Evolutionary conservation across 2,888 invertebrate species (phyloP).

Genomic region (Pseudoips prasinana): DNA sequence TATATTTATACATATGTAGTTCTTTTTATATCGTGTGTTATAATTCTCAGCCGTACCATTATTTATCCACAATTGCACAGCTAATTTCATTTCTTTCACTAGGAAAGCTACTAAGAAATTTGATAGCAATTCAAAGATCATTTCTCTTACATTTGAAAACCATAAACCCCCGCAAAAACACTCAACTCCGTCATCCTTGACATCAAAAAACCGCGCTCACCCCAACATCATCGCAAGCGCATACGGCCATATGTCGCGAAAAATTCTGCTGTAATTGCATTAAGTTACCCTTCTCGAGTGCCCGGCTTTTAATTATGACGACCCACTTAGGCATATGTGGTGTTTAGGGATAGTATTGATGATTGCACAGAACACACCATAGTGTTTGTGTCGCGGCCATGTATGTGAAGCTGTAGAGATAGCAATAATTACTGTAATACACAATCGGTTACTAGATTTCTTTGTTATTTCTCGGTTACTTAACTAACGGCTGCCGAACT

Average conservation of each 20-base stretch:
- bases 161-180: slow-evolving; percentile 14
- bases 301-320: slow-evolving; percentile 72
- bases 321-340: slow-evolving; percentile 79
- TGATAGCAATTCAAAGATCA: slow-evolving; percentile 5
- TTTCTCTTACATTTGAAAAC: slow-evolving; percentile 19
- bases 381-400: too few relatives aligned
- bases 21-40: too few relatives aligned
- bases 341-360: slow-evolving; percentile 28
- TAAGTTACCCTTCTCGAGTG: slow-evolving; percentile 70
- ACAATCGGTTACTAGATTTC: too few relatives aligned
- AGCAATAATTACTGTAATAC: too few relatives aligned
- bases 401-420: too few relatives aligned
- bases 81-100: slow-evolving; percentile 11
- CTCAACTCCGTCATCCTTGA: slow-evolving; percentile 14
- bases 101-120: too few relatives aligned
- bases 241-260: slow-evolving; percentile 77
- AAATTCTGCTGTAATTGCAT: slow-evolving; percentile 79
- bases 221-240: slow-evolving; percentile 38
- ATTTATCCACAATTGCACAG: background rate
- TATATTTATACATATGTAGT: too few relatives aligned
- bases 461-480: too few relatives aligned
- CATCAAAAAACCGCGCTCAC: slow-evolving; percentile 48
- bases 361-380: background rate
- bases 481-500: too few relatives aligned
- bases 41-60: too few relatives aligned